Evolutionary conservation across 2,888 invertebrate species (phyloP).

Genomic region (Andrena trimmerana): DNA sequence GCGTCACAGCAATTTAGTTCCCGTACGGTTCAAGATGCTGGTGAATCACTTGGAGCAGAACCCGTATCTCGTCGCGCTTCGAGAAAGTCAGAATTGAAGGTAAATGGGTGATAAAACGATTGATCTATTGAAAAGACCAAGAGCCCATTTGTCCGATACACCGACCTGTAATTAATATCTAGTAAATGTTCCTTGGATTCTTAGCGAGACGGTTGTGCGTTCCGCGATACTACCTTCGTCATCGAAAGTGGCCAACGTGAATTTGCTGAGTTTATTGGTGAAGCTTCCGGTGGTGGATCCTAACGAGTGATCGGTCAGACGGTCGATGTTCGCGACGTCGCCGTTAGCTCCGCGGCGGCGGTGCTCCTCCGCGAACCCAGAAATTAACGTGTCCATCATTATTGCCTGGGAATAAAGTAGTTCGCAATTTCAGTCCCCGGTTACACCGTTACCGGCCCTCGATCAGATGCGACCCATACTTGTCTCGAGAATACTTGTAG

Average conservation of each 20-base stretch:
- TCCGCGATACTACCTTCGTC: constrained; percentile 88
- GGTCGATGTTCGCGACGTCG: constrained; percentile 82
- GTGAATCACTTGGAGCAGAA: constrained; percentile 72
- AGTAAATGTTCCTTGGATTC: constrained; percentile 7
- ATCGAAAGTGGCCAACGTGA: constrained; percentile 95
- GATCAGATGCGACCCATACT: constrained; percentile 72
- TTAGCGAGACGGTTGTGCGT: background rate
- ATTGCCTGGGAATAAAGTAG: constrained; percentile 86
- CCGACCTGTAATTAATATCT: constrained; percentile 86
- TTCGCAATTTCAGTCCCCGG: background rate
- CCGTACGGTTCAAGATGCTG: constrained; percentile 85
- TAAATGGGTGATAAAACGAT: background rate
- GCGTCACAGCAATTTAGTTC: constrained; percentile 87
- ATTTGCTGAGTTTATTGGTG: constrained; percentile 93
- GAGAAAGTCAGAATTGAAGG: background rate
- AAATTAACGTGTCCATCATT: constrained; percentile 95
- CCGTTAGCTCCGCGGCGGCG: constrained; percentile 85
- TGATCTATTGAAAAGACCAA: constrained; percentile 88
- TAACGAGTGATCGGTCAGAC: constrained; percentile 68
- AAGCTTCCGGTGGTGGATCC: constrained; percentile 84
- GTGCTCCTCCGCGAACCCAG: constrained; percentile 93
- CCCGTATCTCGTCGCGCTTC: constrained; percentile 25
- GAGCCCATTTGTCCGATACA: constrained; percentile 96
- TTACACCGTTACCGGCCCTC: background rate
- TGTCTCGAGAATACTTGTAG: constrained; percentile 90